Evolutionary conservation across 2,888 invertebrate genomes (phyloP).

Genomic region (Caenorhabditis uteleia): DNA sequence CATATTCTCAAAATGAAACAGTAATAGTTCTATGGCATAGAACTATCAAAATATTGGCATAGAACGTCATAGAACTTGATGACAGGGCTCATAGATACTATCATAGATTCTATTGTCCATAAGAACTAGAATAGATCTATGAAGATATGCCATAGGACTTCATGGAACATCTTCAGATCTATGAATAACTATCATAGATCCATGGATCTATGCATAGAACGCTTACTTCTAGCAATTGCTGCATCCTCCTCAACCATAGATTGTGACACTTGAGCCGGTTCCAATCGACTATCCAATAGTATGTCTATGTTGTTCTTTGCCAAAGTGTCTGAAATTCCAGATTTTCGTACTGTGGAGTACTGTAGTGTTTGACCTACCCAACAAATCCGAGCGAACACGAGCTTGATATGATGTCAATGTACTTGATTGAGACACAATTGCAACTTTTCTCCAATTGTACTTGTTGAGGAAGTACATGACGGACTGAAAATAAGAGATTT

Average conservation of each 20-base stretch:
- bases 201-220: neutral
- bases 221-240: slow-evolving; percentile 34
- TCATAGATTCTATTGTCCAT: too few relatives aligned
- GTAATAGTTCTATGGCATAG: too few relatives aligned
- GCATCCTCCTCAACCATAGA: slow-evolving; percentile 17
- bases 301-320: slow-evolving; percentile 26
- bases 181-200: neutral
- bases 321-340: slow-evolving; percentile 4
- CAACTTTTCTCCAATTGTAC: slow-evolving; percentile 24
- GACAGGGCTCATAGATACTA: too few relatives aligned
- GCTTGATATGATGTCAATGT: slow-evolving; percentile 21
- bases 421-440: slow-evolving; percentile 25
- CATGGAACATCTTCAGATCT: too few relatives aligned
- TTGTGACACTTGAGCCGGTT: slow-evolving; percentile 4
- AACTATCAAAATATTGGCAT: too few relatives aligned
- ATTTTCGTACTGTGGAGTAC: too few relatives aligned
- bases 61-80: too few relatives aligned
- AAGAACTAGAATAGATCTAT: too few relatives aligned
- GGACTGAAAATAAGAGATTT: slow-evolving; percentile 6
- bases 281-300: slow-evolving; percentile 28
- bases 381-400: slow-evolving; percentile 25
- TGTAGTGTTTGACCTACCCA: slow-evolving; percentile 15
- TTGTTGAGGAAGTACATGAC: slow-evolving; percentile 25
- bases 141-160: too few relatives aligned
- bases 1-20: too few relatives aligned